phyloP scores from a whole-genome alignment of 1,140 invertebrate species.

The Rhagoletis zephyria region DNA sequence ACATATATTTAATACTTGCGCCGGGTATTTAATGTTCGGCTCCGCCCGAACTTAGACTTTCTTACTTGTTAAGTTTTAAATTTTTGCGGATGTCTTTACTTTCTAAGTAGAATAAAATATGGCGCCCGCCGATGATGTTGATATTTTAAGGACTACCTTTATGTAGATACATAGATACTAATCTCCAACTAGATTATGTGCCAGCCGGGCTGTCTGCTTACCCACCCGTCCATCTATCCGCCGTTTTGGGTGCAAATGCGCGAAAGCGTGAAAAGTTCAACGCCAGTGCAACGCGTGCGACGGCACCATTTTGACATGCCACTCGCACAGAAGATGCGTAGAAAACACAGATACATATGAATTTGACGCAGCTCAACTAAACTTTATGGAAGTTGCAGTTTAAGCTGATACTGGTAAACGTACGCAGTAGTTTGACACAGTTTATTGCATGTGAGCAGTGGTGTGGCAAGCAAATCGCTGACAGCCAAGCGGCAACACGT shows the following conservation, averaged over 20 bases:
- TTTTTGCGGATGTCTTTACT: too few species aligned
- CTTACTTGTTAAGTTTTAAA: too few species aligned
- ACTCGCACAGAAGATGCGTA: conserved; percentile 16
- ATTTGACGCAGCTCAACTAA: conserved; percentile 20
- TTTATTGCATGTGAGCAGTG: conserved; percentile 15
- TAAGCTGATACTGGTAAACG: not conserved
- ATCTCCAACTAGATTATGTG: too few species aligned
- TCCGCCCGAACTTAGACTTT: too few species aligned
- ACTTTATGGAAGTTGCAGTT: conserved; percentile 27
- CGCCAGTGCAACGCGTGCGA: not conserved
- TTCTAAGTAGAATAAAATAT: too few species aligned
- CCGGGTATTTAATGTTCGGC: too few species aligned
- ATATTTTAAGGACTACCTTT: too few species aligned
- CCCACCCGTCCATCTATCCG: not conserved
- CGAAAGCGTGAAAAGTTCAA: conserved; percentile 39
- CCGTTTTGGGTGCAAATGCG: not conserved
- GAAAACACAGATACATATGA: not conserved
- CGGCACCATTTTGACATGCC: conserved; percentile 35
- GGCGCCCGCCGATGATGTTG: too few species aligned
- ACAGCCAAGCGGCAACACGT: not conserved
- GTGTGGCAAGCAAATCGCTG: conserved; percentile 23
- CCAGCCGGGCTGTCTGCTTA: not conserved
- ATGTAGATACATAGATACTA: too few species aligned
- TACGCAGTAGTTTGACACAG: conserved; percentile 23
- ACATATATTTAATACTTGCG: too few species aligned